Evolutionary conservation across 2,888 invertebrate species (phyloP), one percentile per base, ranked within the genome.

Genomic region (Stenodera caucasica): DNA sequence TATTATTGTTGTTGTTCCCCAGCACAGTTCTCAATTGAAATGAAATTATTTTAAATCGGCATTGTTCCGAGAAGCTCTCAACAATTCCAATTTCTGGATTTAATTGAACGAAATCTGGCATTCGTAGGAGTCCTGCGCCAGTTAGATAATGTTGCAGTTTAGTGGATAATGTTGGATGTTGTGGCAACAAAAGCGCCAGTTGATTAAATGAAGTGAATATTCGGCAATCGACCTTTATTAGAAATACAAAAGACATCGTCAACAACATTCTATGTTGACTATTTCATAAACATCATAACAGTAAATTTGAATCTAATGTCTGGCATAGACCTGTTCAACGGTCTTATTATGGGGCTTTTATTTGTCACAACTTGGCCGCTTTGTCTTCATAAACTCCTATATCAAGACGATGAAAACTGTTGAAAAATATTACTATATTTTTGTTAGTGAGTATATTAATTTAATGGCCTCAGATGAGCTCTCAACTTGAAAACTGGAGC

Each of bases 281-380:
- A 21, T 40, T 21, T 4, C 58, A 57, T 64, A 62, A 64, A n/a
- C 66, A 62, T 33, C 61, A 63, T 58, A 63, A 65, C 67, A 65
- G 60, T 67, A 67, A 67, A 67, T 67, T 67, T 65, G 65, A 67
- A 67, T 67, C 65, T 40, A 40, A 40, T 63, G 61, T 61, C 55
- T 52, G 55, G 58, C 49, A 62, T 62, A 62, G 61, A 61, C 61
- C 61, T 58, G 55, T 49, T 58, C 55, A 50, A 55, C 61, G 57
- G 57, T 57, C 57, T 37, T 54, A 21, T 57, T 52, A 21, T 40
- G 18, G 1, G 61, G n/a, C 58, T 54, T 63, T 64, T 64, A 63
- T 67, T 67, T 64, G 63, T 66, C 60, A 57, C 57, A 53, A 57
- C 57, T 63, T 64, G 60, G 53, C 37, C 60, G 62, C 64, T 67